These are phyloP conservation scores for Sturnira hondurensis DNA, from an alignment of 2,113 vertebrate species.

Conservation along the genomic window DNA sequence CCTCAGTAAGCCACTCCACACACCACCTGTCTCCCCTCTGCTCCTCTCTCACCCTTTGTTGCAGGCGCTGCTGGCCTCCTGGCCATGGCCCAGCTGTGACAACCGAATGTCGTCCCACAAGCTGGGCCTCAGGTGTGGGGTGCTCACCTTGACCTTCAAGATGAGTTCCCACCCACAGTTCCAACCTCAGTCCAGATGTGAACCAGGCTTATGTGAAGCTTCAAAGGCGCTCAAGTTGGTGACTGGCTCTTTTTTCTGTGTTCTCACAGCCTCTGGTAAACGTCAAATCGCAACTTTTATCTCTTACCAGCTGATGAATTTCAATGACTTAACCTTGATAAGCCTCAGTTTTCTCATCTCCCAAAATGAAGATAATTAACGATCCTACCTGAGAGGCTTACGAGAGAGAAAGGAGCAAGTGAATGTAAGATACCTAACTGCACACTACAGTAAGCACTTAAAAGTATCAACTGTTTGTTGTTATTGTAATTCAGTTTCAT, in stretches of 20 bases:
- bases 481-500: background rate
- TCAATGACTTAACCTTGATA: background rate
- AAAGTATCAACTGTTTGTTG: background rate
- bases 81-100: background rate
- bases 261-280: background rate
- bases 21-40: background rate
- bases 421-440: background rate
- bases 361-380: background rate
- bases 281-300: background rate
- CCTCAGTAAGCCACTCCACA: background rate
- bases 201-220: background rate
- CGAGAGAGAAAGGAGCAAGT: background rate
- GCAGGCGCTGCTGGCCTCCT: background rate
- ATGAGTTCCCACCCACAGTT: background rate
- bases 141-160: background rate
- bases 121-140: background rate
- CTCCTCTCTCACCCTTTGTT: background rate
- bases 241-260: background rate
- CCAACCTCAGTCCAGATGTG: background rate
- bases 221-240: background rate
- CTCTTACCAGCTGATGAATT: background rate
- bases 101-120: rapidly evolving
- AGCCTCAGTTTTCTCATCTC: background rate
- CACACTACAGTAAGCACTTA: background rate
- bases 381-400: background rate